Evolutionary conservation across 2,888 invertebrate genomes (phyloP), one percentile per base, ranked within the genome.

Genomic region (Tipula confusa): DNA sequence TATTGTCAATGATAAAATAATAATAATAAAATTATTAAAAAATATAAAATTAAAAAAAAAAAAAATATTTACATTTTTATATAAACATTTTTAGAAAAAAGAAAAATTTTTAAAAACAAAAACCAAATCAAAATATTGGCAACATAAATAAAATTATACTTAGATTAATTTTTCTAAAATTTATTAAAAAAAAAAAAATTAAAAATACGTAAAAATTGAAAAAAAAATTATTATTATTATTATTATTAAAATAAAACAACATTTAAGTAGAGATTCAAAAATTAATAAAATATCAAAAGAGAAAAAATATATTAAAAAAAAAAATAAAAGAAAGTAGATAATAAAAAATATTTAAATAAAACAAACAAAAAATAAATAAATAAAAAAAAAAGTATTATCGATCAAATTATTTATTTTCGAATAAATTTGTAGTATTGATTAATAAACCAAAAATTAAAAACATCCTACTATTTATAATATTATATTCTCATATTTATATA

Each of bases 131-230:
- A 64, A 64, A 64, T 64, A 64, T 64, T 64, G 64, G 64, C 64
- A 64, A 64, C 6, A 64, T 64, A 64, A 64, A 64, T 64, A 64
- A 64, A 64, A 64, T 64, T 64, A 64, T 64, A 64, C 64, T 64
- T 64, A 64, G 64, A 64, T 64, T 64, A 64, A 64, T 64, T 64
- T 64, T 64, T 64, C 64, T 64, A 64, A 64, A 64, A 64, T 64
- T 64, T 64, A 64, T 64, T 64, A 24, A 64, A 64, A 24, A 64
- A 43, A 43, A 64, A 64, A 64, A 64, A n/a, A n/a, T n/a, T n/a
- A n/a, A n/a, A n/a, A 64, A 64, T 64, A 64, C 64, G 64, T 64
- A 64, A 64, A 64, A 64, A 64, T 64, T 64, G 7, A 64, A 64
- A 64, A 64, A 64, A 48, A 48, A 48, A 64, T 24, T 7, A 64